A percentile compares a stretch with the other conserved stretches of the same genome.
These are phyloP conservation scores for Panurus biarmicus DNA, from an alignment of 2,113 vertebrate species.

Conservation along the genomic window DNA sequence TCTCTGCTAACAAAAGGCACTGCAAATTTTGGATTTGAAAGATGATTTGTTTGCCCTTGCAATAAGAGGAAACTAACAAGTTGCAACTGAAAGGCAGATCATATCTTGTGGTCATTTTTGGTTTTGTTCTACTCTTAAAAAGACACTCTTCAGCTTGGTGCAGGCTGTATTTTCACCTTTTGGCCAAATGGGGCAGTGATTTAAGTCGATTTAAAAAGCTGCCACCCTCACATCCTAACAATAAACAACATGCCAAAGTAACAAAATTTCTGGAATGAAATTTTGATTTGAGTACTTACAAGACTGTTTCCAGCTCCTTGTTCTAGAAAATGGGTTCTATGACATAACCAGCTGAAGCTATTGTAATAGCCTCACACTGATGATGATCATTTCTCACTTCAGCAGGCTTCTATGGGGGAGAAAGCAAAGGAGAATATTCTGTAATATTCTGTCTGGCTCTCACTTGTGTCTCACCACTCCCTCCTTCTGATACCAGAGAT, in stretches of 20 bases:
- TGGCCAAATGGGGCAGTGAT: not conserved
- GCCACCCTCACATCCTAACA: not conserved
- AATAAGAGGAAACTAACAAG: not conserved
- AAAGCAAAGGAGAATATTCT: not conserved
- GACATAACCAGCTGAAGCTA: not conserved
- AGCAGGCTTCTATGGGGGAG: not conserved
- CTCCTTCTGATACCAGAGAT: not conserved
- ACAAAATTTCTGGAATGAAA: not conserved
- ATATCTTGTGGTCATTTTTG: not conserved
- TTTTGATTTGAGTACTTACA: not conserved
- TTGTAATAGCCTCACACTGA: not conserved
- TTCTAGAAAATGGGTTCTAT: not conserved
- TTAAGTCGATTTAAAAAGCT: not conserved
- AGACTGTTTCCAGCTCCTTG: not conserved
- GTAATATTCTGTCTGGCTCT: not conserved
- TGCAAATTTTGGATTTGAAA: not conserved
- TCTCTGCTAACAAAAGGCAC: not conserved
- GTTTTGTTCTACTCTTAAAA: not conserved
- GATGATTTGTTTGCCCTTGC: not conserved
- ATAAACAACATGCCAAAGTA: not conserved
- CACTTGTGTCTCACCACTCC: not conserved
- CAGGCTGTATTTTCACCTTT: not conserved
- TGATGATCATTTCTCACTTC: not conserved
- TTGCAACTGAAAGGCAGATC: not conserved
- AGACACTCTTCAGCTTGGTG: accelerated